These are phyloP conservation scores for Sylvilagus floridanus DNA, from an alignment of 2,797 vertebrate species.

Conservation along the genomic window DNA sequence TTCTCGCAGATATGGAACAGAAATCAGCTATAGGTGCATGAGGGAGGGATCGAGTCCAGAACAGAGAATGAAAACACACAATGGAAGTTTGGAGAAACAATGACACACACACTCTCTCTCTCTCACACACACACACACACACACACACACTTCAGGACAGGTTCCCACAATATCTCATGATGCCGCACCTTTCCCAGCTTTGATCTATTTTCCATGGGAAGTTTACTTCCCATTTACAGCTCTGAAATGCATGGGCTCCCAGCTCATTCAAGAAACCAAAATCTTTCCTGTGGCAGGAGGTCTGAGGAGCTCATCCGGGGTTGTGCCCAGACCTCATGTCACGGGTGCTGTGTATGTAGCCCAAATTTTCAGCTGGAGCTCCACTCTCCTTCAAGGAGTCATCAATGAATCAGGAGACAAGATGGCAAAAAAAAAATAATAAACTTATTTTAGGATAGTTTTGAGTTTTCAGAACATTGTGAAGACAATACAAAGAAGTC, in stretches of 20 bases:
- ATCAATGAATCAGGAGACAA: background rate
- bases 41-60: background rate
- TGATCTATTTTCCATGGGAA: background rate
- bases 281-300: background rate
- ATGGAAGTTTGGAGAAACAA: background rate
- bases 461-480: background rate
- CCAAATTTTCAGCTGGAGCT: background rate
- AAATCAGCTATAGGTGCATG: background rate
- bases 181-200: background rate
- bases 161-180: background rate
- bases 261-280: background rate
- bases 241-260: background rate
- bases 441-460: background rate
- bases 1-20: constrained; percentile 25
- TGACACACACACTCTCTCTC: background rate
- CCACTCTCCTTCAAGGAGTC: background rate
- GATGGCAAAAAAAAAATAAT: background rate
- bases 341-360: background rate
- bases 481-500: background rate
- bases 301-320: background rate
- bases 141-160: background rate
- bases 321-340: background rate
- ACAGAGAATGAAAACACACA: background rate
- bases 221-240: background rate
- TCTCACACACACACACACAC: background rate